Evolutionary conservation across 2,797 vertebrate genomes (phyloP).

Genomic region (Cephalopachus bancanus): DNA sequence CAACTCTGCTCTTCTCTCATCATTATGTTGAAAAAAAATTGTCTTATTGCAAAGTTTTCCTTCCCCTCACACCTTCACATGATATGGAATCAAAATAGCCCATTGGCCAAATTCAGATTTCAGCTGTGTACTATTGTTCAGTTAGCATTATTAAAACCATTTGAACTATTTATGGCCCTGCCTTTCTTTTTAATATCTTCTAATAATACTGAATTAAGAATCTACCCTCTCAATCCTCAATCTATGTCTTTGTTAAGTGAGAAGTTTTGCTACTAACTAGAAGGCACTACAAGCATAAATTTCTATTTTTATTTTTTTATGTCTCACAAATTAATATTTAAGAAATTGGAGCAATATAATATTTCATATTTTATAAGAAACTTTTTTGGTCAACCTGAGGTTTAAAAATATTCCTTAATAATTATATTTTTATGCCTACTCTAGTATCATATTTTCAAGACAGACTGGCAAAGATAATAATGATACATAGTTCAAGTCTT

Average conservation of each 20-base stretch:
- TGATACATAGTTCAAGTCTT: background rate
- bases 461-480: slow-evolving; percentile 65
- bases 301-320: background rate
- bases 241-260: background rate
- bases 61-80: background rate
- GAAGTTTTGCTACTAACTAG: background rate
- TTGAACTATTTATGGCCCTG: background rate
- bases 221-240: background rate
- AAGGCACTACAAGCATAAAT: background rate
- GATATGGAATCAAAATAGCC: background rate
- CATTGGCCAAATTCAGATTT: background rate
- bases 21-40: background rate
- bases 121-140: background rate
- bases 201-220: background rate
- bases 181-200: background rate
- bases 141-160: background rate
- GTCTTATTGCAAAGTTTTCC: background rate
- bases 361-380: background rate
- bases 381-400: background rate
- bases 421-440: slow-evolving; percentile 34
- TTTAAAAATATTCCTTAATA: background rate
- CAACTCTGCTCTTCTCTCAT: background rate
- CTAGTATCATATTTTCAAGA: background rate
- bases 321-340: background rate
- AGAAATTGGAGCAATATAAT: background rate